These are phyloP conservation scores for Genyomyrus donnyi DNA, from an alignment of 2,113 vertebrate species.

Conservation along the genomic window DNA sequence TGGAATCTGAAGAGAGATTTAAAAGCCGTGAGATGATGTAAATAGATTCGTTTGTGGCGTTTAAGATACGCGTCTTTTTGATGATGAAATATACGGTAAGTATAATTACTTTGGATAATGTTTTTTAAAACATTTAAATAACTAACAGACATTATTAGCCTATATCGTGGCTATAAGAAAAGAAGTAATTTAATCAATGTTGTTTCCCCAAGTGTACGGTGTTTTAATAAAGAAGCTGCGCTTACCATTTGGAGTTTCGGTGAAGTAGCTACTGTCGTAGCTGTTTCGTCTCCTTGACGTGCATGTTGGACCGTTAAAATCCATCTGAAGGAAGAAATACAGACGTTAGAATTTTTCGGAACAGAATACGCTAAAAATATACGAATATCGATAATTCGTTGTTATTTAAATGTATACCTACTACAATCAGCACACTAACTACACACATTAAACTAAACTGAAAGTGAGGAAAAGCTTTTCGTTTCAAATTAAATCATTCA, in stretches of 20 bases:
- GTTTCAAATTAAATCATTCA: neutral
- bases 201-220: neutral
- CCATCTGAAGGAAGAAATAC: conserved; percentile 63
- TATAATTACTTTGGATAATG: neutral
- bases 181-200: neutral
- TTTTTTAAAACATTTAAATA: neutral
- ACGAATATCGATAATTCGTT: neutral
- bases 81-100: neutral
- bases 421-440: neutral
- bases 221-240: neutral
- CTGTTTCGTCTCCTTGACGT: conserved; percentile 65
- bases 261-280: conserved; percentile 79
- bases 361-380: neutral
- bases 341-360: neutral
- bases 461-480: neutral
- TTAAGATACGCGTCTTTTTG: neutral
- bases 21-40: neutral
- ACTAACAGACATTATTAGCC: neutral
- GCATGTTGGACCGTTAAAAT: conserved; percentile 75
- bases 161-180: neutral
- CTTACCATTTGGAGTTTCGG: conserved; percentile 72
- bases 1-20: conserved; percentile 54
- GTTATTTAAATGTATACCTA: neutral
- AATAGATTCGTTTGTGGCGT: neutral
- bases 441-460: neutral